Conservation (phyloP, 2,113 vertebrate species). For the Morone chrysops region DNA sequence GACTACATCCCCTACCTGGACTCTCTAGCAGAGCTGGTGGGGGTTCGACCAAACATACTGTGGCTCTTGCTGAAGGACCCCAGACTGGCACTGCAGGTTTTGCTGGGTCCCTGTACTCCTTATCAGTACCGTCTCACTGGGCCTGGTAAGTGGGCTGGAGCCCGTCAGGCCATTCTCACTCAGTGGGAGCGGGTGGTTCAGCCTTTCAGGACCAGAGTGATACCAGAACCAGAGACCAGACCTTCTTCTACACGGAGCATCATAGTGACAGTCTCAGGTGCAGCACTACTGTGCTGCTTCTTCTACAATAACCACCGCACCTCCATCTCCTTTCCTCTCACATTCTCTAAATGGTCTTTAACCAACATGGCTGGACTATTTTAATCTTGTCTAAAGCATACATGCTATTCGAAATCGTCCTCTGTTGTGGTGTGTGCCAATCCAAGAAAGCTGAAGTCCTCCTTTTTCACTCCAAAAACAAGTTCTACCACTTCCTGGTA, state of each 20-base stretch:
- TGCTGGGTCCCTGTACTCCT: constrained; percentile 89
- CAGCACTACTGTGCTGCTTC: constrained; percentile 39
- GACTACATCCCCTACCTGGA: constrained; percentile 86
- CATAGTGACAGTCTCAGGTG: constrained; percentile 34
- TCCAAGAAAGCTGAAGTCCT: no score
- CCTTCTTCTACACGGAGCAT: not conserved
- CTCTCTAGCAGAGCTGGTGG: constrained; percentile 83
- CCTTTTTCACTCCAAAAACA: not conserved
- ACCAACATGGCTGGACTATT: not conserved
- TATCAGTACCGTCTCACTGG: constrained; percentile 92
- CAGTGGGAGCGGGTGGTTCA: constrained; percentile 88
- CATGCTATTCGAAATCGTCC: not conserved
- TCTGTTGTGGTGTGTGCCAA: no score
- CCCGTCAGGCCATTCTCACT: constrained; percentile 88
- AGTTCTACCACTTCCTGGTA: not conserved
- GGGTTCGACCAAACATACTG: constrained; percentile 83
- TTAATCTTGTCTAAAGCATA: not conserved
- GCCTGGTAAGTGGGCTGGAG: constrained; percentile 88
- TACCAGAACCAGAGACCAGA: constrained; percentile 56
- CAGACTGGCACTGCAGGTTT: constrained; percentile 82
- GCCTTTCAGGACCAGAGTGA: constrained; percentile 85
- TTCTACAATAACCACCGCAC: constrained; percentile 6
- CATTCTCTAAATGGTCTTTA: not conserved
- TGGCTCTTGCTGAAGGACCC: constrained; percentile 87
- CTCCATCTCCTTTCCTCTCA: not conserved